These are phyloP conservation scores for Paracentrotus lividus DNA, from an alignment of 53 echinoderm and acorn worm genomes.

Conservation along the genomic window DNA sequence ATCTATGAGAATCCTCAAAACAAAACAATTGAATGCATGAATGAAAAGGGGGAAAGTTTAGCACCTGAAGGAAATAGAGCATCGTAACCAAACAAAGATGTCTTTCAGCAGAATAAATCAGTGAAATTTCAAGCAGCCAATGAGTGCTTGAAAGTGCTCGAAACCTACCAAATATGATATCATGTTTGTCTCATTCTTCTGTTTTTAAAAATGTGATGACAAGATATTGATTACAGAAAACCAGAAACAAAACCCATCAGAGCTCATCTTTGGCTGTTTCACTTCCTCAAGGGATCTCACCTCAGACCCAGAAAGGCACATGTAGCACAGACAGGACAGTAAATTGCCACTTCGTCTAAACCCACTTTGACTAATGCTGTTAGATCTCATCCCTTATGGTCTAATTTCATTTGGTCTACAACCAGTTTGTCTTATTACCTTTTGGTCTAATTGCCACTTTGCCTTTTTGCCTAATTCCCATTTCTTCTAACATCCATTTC, in stretches of 20 bases:
- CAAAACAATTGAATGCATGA: not conserved
- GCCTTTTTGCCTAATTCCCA: too few relatives aligned
- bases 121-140: not conserved
- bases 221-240: not conserved
- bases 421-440: too few relatives aligned
- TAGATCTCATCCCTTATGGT: too few relatives aligned
- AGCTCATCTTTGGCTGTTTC: not conserved
- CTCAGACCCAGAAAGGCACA: too few relatives aligned
- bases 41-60: not conserved
- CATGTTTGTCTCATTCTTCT: conserved; percentile 7
- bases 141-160: not conserved
- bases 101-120: not conserved
- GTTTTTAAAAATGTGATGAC: not conserved
- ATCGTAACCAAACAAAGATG: not conserved
- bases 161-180: not conserved
- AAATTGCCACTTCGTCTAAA: too few relatives aligned
- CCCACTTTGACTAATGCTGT: too few relatives aligned
- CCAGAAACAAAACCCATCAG: not conserved
- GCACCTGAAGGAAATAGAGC: not conserved
- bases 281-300: not conserved
- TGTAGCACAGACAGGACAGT: too few relatives aligned
- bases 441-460: too few relatives aligned
- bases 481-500: too few relatives aligned
- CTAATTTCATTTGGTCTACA: too few relatives aligned
- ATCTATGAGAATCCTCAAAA: too few relatives aligned